A percentile compares a stretch with the other conserved stretches of the same genome.
These are phyloP conservation scores for Helarctos malayanus DNA, from an alignment of 2,797 vertebrate species.

Conservation along the genomic window DNA sequence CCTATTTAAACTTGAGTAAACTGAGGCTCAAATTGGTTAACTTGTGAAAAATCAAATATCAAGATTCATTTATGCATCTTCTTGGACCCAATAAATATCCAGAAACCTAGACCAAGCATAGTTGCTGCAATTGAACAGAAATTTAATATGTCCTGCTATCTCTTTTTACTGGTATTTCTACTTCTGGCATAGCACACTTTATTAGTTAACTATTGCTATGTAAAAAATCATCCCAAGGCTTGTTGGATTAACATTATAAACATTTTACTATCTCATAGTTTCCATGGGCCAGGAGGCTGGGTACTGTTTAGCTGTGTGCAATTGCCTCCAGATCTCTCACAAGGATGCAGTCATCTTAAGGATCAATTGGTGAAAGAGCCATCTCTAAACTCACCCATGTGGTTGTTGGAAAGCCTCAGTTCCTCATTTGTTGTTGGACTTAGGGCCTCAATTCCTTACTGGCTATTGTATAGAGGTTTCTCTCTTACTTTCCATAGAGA, in stretches of 20 bases:
- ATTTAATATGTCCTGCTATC: not conserved
- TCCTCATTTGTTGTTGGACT: not conserved
- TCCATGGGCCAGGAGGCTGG: fast-evolving
- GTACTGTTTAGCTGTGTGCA: not conserved
- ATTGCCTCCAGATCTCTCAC: not conserved
- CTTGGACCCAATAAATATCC: not conserved
- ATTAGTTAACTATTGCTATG: not conserved
- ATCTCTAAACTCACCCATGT: not conserved
- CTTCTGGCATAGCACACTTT: not conserved
- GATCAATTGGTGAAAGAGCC: not conserved
- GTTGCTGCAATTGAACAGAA: not conserved
- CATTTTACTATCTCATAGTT: not conserved
- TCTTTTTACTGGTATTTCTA: not conserved
- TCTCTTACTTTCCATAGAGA: not conserved
- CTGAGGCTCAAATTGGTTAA: not conserved
- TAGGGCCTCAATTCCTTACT: not conserved
- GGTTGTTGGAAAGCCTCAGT: not conserved
- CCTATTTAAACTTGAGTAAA: not conserved
- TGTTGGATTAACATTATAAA: not conserved
- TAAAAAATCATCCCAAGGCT: not conserved
- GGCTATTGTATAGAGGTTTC: not conserved
- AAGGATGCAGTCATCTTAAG: not conserved
- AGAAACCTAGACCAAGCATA: not conserved
- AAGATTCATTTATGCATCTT: not conserved
- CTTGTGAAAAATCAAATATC: not conserved